Percentiles rank a stretch among this genome's conserved stretches.
These are phyloP conservation scores for Platichthys stellatus DNA, from an alignment of 2,113 vertebrate genomes.

Conservation along the genomic window DNA sequence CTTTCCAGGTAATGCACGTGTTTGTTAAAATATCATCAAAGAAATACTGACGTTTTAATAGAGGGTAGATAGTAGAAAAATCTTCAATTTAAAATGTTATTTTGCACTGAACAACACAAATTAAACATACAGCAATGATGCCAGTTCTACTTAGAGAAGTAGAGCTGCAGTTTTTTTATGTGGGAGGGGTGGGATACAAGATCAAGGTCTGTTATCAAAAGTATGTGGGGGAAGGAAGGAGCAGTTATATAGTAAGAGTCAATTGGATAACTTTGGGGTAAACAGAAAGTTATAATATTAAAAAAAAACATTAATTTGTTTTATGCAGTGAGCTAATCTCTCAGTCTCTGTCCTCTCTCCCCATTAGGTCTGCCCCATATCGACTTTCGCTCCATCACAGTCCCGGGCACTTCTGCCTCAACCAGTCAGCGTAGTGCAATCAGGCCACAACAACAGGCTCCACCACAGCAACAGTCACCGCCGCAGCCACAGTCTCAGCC, in stretches of 20 bases:
- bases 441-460: constrained; percentile 58
- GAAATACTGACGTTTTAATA: neutral
- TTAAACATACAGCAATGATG: no score
- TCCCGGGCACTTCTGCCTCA: constrained; percentile 88
- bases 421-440: constrained; percentile 58
- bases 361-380: constrained; percentile 91
- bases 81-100: neutral
- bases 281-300: neutral
- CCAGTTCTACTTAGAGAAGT: neutral
- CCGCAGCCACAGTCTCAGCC: neutral
- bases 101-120: neutral
- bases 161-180: neutral
- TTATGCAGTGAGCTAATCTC: neutral
- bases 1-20: constrained; percentile 59
- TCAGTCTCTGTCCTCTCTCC: constrained; percentile 4
- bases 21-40: neutral
- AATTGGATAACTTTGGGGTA: neutral
- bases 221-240: neutral
- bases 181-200: neutral
- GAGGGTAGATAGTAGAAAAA: neutral
- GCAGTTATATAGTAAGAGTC: neutral
- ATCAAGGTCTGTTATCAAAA: neutral
- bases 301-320: neutral
- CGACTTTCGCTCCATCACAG: constrained; percentile 95
- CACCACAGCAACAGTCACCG: constrained; percentile 12